Evolutionary conservation across 2,797 vertebrate genomes (phyloP).

Genomic region (Melanotaenia maccullochi): DNA sequence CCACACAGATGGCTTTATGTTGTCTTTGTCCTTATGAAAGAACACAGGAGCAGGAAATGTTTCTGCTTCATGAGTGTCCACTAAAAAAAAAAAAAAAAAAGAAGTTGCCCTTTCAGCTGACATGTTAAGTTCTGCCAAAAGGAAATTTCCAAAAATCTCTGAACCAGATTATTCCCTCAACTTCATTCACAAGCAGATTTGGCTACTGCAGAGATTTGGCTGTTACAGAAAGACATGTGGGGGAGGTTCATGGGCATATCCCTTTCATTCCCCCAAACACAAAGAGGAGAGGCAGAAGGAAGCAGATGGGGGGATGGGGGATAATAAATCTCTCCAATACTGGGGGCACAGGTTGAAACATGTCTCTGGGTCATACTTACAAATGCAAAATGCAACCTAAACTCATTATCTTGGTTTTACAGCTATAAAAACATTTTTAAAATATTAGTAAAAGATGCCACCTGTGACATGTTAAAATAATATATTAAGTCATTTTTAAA

Average conservation of each 20-base stretch:
- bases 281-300: slow-evolving; percentile 47
- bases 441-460: too few relatives aligned
- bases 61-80: slow-evolving; percentile 9
- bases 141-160: slow-evolving; percentile 18
- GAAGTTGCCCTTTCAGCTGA: background rate
- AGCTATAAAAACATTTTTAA: too few relatives aligned
- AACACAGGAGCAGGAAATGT: slow-evolving; percentile 1
- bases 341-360: slow-evolving; percentile 60
- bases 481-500: background rate
- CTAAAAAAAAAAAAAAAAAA: background rate
- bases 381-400: slow-evolving; percentile 9
- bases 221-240: slow-evolving; percentile 29
- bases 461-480: background rate
- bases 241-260: slow-evolving; percentile 48
- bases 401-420: background rate
- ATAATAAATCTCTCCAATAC: slow-evolving; percentile 63
- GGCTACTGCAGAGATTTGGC: slow-evolving; percentile 21
- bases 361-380: slow-evolving; percentile 37
- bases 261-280: slow-evolving; percentile 54
- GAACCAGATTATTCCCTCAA: background rate
- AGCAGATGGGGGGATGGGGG: slow-evolving; percentile 33
- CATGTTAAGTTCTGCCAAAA: background rate
- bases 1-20: background rate
- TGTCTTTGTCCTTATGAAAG: slow-evolving; percentile 10
- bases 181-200: slow-evolving; percentile 27